Evolutionary conservation across 30 jellyfish, hydroid and myxozoan genomes (phyloP).

Genomic region (Turritopsis dohrnii): DNA sequence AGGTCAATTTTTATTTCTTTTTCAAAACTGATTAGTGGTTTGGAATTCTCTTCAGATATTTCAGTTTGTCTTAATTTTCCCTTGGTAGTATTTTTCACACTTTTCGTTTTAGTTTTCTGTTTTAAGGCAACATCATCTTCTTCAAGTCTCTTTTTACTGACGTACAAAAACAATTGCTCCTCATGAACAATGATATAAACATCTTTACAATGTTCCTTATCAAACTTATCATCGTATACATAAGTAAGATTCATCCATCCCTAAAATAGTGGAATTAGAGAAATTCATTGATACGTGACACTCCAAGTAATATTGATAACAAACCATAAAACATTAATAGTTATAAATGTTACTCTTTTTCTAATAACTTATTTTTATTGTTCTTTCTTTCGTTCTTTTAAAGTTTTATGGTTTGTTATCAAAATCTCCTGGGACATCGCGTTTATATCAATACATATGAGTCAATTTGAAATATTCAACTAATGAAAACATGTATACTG

Average conservation of each 20-base stretch:
- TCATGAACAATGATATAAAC: constrained; percentile 63
- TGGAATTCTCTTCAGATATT: constrained; percentile 21
- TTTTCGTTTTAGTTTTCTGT: neutral
- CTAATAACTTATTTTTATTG: no score
- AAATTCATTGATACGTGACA: neutral
- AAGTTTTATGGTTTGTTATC: no score
- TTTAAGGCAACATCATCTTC: constrained; percentile 21
- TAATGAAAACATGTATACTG: no score
- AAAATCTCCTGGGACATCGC: no score
- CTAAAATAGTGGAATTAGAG: constrained; percentile 27
- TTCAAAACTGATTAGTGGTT: constrained; percentile 66
- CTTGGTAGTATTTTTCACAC: constrained; percentile 40
- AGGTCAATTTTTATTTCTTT: constrained; percentile 56
- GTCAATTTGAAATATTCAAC: no score
- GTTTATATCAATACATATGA: no score
- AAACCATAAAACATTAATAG: no score
- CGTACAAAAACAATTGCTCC: constrained; percentile 44
- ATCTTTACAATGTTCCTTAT: constrained; percentile 57
- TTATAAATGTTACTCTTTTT: no score
- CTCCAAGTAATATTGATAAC: no score
- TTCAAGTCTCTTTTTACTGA: constrained; percentile 63
- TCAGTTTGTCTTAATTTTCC: neutral
- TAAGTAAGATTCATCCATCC: constrained; percentile 85
- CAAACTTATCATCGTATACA: constrained; percentile 55
- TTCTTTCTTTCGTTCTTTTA: no score